Percentiles rank a stretch among this genome's conserved stretches.
Evolutionary conservation across 2,797 vertebrate genomes (phyloP).

Genomic region (Alcedo quadribrachys): DNA sequence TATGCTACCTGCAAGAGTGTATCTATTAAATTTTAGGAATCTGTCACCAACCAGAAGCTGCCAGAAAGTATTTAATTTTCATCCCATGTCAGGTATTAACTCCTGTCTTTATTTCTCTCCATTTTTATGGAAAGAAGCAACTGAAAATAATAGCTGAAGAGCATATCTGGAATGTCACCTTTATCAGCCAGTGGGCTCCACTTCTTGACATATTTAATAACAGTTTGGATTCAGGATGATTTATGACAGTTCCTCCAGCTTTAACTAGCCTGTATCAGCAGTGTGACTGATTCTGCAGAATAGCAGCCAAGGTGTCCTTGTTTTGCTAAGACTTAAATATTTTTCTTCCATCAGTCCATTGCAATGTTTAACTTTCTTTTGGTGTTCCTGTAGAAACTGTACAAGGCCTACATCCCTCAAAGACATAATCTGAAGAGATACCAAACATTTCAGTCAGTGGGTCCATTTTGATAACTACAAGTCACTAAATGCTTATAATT

Average conservation of each 20-base stretch:
- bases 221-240: conserved; percentile 25
- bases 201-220: conserved; percentile 30
- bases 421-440: not conserved
- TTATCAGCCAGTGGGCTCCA: not conserved
- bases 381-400: not conserved
- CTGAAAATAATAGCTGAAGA: not conserved
- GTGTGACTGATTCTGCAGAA: not conserved
- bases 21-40: not conserved
- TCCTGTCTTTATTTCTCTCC: not conserved
- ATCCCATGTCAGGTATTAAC: not conserved
- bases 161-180: not conserved
- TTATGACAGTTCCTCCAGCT: not conserved
- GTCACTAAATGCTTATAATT: not conserved
- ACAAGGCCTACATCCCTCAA: not conserved
- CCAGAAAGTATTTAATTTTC: not conserved
- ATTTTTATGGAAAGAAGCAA: not conserved
- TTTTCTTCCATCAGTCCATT: not conserved
- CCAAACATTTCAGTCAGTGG: not conserved
- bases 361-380: not conserved
- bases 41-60: not conserved
- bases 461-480: not conserved
- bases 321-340: not conserved
- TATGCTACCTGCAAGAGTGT: not conserved
- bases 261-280: conserved; percentile 4
- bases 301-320: not conserved